Evolutionary conservation across 2,888 invertebrate genomes (phyloP).

Genomic region (Microdon myrmicae): DNA sequence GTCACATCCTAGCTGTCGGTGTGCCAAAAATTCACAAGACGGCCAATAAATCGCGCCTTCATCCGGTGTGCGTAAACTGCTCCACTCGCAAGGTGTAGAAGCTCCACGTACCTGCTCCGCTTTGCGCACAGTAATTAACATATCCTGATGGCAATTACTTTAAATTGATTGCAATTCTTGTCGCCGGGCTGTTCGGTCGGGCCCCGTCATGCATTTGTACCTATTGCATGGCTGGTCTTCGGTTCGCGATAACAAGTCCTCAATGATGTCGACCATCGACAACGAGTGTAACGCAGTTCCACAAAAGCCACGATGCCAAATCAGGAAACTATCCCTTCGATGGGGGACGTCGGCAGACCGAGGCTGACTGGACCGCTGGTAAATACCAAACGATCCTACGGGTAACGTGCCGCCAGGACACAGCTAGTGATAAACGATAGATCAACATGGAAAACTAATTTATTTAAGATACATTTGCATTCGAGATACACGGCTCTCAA

Average conservation of each 20-base stretch:
- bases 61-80: too few species aligned
- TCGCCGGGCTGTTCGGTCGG: conserved; percentile 31
- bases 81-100: too few species aligned
- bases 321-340: conserved; percentile 51
- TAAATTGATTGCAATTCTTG: conserved; percentile 50
- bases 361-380: too few species aligned
- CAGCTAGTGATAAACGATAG: conserved; percentile 62
- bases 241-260: conserved; percentile 36
- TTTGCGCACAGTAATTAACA: conserved; percentile 39
- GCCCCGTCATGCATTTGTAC: conserved; percentile 3
- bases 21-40: too few species aligned
- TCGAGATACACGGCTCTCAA: conserved; percentile 47
- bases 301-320: too few species aligned
- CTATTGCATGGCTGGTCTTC: conserved; percentile 37
- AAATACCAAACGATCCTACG: conserved; percentile 8
- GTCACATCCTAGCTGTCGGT: too few species aligned
- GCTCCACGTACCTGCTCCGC: conserved; percentile 1
- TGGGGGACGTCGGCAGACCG: too few species aligned
- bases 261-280: background rate
- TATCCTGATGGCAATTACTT: conserved; percentile 52
- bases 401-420: conserved; percentile 51
- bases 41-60: too few species aligned
- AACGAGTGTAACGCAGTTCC: too few species aligned
- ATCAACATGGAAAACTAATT: conserved; percentile 66
- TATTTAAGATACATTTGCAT: conserved; percentile 56